These are phyloP conservation scores for Torymus aiolomorphi DNA, from an alignment of 2,888 invertebrate genomes.

Conservation along the genomic window DNA sequence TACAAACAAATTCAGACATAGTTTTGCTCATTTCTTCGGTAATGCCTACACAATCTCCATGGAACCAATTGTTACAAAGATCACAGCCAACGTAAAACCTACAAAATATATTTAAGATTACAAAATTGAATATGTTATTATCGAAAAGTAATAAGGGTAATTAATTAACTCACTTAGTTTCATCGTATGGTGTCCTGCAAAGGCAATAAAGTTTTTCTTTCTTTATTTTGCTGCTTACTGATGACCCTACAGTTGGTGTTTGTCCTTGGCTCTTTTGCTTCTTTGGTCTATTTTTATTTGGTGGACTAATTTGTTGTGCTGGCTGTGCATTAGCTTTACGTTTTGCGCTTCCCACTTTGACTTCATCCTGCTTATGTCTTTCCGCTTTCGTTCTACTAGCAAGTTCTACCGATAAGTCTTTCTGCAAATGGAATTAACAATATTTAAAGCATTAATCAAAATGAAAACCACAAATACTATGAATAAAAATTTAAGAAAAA, in stretches of 20 bases:
- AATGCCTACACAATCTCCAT: slow-evolving; percentile 96
- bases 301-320: slow-evolving; percentile 72
- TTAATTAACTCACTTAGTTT: slow-evolving; percentile 84
- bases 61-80: slow-evolving; percentile 98
- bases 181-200: slow-evolving; percentile 96
- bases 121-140: too few species aligned
- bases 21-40: slow-evolving; percentile 93
- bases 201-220: slow-evolving; percentile 92
- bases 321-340: slow-evolving; percentile 77
- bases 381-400: slow-evolving; percentile 84
- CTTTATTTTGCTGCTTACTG: slow-evolving; percentile 74
- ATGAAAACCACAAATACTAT: too few species aligned
- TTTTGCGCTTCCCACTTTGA: slow-evolving; percentile 80
- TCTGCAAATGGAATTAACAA: slow-evolving; percentile 75
- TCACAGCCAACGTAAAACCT: slow-evolving; percentile 99
- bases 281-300: slow-evolving; percentile 71
- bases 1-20: slow-evolving; percentile 92
- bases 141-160: too few species aligned
- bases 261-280: slow-evolving; percentile 71
- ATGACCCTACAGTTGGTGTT: slow-evolving; percentile 67
- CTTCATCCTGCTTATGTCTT: slow-evolving; percentile 83
- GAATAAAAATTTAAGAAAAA: slow-evolving; percentile 30
- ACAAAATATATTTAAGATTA: slow-evolving; percentile 53
- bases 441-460: slow-evolving; percentile 4
- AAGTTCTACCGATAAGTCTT: slow-evolving; percentile 85